A percentile compares a stretch with the other conserved stretches of the same genome.
These are phyloP conservation scores for Sapajus apella DNA, from an alignment of 2,113 vertebrate genomes.

Conservation along the genomic window DNA sequence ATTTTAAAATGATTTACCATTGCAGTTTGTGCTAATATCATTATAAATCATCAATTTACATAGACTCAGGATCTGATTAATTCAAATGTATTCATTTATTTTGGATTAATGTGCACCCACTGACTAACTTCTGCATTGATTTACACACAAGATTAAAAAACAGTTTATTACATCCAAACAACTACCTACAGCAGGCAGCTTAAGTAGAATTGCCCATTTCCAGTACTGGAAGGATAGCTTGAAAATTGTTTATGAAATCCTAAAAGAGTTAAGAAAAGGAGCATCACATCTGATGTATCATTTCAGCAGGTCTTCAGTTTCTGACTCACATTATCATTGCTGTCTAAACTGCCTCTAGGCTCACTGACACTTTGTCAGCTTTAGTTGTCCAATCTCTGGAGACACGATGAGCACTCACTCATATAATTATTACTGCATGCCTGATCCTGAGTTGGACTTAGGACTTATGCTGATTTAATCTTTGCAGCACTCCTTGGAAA, in stretches of 20 bases:
- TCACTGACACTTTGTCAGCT: background rate
- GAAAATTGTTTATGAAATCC: background rate
- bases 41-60: constrained; percentile 78
- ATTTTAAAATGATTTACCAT: constrained; percentile 71
- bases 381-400: background rate
- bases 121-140: constrained; percentile 68
- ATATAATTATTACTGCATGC: background rate
- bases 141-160: constrained; percentile 76
- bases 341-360: background rate
- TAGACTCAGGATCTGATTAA: constrained; percentile 74
- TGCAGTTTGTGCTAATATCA: constrained; percentile 74
- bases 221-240: background rate
- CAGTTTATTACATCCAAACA: constrained; percentile 65
- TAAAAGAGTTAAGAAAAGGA: background rate
- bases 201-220: background rate
- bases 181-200: background rate
- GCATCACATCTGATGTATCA: rapidly evolving
- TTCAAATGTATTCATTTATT: constrained; percentile 79
- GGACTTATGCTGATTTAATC: background rate
- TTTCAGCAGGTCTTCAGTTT: background rate
- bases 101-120: constrained; percentile 73
- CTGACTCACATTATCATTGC: background rate
- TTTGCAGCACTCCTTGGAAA: background rate
- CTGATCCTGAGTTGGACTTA: background rate
- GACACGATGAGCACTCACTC: background rate